A percentile compares a stretch with the other conserved stretches of the same genome.
These are phyloP conservation scores for Eulacestoma nigropectus DNA, from an alignment of 2,113 vertebrate species.

Conservation along the genomic window DNA sequence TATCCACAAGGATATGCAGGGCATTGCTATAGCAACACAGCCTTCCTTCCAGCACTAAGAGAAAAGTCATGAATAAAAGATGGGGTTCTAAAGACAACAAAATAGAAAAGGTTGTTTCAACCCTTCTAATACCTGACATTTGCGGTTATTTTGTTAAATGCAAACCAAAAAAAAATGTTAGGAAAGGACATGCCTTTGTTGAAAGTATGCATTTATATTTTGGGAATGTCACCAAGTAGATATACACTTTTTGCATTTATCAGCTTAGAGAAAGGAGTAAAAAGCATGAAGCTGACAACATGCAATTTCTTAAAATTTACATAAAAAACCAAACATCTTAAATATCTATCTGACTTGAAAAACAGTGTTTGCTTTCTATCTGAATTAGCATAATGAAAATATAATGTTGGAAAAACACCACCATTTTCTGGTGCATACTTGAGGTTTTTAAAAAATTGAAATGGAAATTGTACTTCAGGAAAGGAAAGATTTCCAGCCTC, in stretches of 20 bases:
- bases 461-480: background rate
- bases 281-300: background rate
- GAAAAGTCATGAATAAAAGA: constrained; percentile 84
- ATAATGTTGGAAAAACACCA: background rate
- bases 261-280: background rate
- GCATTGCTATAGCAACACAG: constrained; percentile 82
- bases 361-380: background rate
- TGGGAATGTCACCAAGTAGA: constrained; percentile 51
- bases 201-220: constrained; percentile 59
- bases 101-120: constrained; percentile 80
- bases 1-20: constrained; percentile 81
- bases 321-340: background rate
- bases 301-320: constrained; percentile 15
- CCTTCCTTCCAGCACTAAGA: constrained; percentile 76
- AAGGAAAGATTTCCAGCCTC: background rate
- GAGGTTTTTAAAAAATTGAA: background rate
- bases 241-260: constrained; percentile 23
- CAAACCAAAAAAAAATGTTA: constrained; percentile 65
- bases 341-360: background rate
- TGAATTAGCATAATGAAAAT: background rate
- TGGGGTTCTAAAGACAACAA: constrained; percentile 78
- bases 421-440: background rate
- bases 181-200: constrained; percentile 59
- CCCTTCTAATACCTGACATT: constrained; percentile 80
- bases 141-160: constrained; percentile 78